Conservation (phyloP, 2,888 invertebrate genomes). For the Trichacis sp. region DNA sequence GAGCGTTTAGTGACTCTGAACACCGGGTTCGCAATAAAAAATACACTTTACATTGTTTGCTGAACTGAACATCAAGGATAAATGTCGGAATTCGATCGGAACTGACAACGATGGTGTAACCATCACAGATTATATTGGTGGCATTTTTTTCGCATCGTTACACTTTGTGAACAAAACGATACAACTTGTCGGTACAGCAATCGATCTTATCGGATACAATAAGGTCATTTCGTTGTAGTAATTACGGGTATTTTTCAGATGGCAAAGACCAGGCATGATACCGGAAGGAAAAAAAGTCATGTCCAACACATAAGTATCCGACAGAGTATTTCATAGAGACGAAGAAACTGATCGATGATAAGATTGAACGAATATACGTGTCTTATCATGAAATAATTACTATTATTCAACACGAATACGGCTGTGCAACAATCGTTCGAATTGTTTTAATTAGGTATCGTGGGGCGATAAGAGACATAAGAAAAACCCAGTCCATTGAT, state of each 20-base stretch:
- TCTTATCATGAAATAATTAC: background rate
- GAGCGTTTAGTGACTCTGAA: conserved; percentile 55
- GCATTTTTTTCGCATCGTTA: too few species aligned
- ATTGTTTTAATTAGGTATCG: background rate
- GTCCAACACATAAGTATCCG: too few species aligned
- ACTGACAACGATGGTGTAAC: conserved; percentile 32
- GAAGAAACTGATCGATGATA: background rate
- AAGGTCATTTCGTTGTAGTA: too few species aligned
- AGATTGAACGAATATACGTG: background rate
- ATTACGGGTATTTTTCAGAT: too few species aligned
- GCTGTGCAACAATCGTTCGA: background rate
- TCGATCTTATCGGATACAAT: too few species aligned
- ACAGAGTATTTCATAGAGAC: too few species aligned
- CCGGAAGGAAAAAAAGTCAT: too few species aligned
- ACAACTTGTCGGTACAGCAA: too few species aligned
- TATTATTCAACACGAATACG: background rate
- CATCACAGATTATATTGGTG: conserved; percentile 38
- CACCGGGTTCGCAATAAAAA: conserved; percentile 41
- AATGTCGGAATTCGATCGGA: conserved; percentile 43
- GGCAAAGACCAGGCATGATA: too few species aligned
- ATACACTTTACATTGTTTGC: conserved; percentile 45
- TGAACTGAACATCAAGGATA: conserved; percentile 39
- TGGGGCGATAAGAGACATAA: background rate
- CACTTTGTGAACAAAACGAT: too few species aligned
- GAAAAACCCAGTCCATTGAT: background rate